phyloP scores from a whole-genome alignment of 2,888 invertebrate species.

The Cyrtodaria siliqua region DNA sequence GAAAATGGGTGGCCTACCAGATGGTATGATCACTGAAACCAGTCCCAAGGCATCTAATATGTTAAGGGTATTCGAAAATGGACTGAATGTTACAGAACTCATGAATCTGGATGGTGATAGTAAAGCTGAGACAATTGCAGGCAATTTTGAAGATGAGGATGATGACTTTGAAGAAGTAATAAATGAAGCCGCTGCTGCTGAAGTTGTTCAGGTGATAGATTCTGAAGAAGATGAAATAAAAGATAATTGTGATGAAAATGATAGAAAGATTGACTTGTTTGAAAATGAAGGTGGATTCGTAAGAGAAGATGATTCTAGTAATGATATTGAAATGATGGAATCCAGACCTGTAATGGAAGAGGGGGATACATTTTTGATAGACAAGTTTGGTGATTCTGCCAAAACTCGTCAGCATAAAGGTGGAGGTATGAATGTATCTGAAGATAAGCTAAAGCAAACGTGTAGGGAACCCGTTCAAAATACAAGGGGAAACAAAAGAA shows the following conservation, averaged over 20 bases:
- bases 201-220: neutral
- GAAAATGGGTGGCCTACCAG: constrained; percentile 25
- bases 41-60: neutral
- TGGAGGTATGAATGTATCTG: too few species aligned
- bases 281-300: constrained; percentile 57
- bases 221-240: neutral
- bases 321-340: too few species aligned
- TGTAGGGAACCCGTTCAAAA: too few species aligned
- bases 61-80: constrained; percentile 38
- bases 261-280: constrained; percentile 4
- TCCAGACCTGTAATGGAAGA: too few species aligned
- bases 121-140: neutral
- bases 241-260: neutral
- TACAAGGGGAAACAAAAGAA: too few species aligned
- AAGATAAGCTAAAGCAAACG: too few species aligned
- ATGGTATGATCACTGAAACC: neutral
- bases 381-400: too few species aligned
- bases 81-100: constrained; percentile 54
- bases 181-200: neutral
- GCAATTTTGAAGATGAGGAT: constrained; percentile 6
- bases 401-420: too few species aligned
- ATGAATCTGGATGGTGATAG: constrained; percentile 23
- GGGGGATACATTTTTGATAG: too few species aligned
- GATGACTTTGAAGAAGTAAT: constrained; percentile 5
- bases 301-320: constrained; percentile 23